These are phyloP conservation scores for Acronicta alni DNA, from an alignment of 2,888 invertebrate species.

Conservation along the genomic window DNA sequence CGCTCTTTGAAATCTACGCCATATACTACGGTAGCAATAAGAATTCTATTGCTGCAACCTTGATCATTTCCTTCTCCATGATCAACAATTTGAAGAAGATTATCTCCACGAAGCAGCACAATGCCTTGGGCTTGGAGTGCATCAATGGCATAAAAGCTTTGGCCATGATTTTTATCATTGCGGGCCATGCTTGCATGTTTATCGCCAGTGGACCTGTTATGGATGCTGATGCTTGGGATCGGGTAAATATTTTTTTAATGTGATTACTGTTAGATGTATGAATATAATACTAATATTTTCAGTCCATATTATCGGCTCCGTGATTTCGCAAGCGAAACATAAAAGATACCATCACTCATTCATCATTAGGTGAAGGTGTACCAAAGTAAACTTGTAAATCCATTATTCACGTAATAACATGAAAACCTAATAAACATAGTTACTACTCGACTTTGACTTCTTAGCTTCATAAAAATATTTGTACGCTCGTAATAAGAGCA, in stretches of 20 bases:
- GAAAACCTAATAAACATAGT: too few species aligned
- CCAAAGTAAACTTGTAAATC: too few species aligned
- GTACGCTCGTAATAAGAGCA: too few species aligned
- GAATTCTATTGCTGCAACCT: constrained; percentile 65
- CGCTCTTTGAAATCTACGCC: constrained; percentile 83
- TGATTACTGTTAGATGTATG: too few species aligned
- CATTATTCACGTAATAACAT: too few species aligned
- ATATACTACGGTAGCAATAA: constrained; percentile 72
- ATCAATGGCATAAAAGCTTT: constrained; percentile 91
- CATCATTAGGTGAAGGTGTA: too few species aligned
- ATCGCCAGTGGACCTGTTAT: constrained; percentile 91
- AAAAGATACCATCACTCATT: too few species aligned
- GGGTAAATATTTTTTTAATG: constrained; percentile 78
- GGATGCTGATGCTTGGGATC: constrained; percentile 90
- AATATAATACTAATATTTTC: too few species aligned
- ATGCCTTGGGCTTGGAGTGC: constrained; percentile 90
- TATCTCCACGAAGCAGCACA: constrained; percentile 87
- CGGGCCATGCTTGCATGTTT: constrained; percentile 91
- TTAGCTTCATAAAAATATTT: too few species aligned
- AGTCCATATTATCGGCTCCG: too few species aligned
- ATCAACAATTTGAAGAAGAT: constrained; percentile 90
- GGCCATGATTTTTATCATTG: constrained; percentile 91
- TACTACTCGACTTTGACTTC: too few species aligned
- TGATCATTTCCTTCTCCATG: constrained; percentile 89
- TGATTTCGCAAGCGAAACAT: too few species aligned